These are phyloP conservation scores for Reinhardtius hippoglossoides DNA, from an alignment of 2,113 vertebrate species.

Conservation along the genomic window DNA sequence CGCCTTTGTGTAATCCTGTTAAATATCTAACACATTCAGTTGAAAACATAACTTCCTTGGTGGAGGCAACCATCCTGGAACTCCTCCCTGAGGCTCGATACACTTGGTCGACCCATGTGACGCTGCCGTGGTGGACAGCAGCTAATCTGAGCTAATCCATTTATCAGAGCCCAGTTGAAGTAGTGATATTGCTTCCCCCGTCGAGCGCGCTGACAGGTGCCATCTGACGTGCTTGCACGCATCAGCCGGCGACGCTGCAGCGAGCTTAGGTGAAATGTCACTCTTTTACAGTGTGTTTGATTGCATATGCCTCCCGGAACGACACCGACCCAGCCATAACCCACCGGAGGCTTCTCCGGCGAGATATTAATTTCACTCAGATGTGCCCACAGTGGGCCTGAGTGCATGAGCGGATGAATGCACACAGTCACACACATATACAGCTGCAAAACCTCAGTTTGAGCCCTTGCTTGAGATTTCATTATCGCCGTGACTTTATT, in stretches of 20 bases:
- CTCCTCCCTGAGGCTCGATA: background rate
- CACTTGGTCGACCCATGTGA: background rate
- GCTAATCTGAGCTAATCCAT: constrained; percentile 57
- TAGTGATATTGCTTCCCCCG: constrained; percentile 43
- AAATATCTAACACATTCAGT: no score
- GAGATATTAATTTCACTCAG: constrained; percentile 70
- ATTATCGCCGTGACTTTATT: constrained; percentile 67
- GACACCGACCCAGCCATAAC: constrained; percentile 36
- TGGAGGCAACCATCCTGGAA: background rate
- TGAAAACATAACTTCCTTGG: no score
- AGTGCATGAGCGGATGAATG: constrained; percentile 57
- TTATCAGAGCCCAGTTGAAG: constrained; percentile 46
- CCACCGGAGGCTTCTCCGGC: constrained; percentile 48
- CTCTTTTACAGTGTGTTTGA: constrained; percentile 58
- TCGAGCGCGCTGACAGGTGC: constrained; percentile 36
- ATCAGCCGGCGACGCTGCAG: constrained; percentile 18
- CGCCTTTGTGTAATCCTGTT: no score
- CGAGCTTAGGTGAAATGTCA: constrained; percentile 73
- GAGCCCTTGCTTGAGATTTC: constrained; percentile 52
- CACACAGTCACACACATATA: constrained; percentile 35
- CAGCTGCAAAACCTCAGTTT: constrained; percentile 12
- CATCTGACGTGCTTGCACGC: constrained; percentile 33
- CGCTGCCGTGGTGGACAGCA: constrained; percentile 27
- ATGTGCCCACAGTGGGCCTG: constrained; percentile 44
- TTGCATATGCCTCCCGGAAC: constrained; percentile 39